These are phyloP conservation scores for Vireo griseus DNA, from an alignment of 2,797 vertebrate species.

Conservation along the genomic window DNA sequence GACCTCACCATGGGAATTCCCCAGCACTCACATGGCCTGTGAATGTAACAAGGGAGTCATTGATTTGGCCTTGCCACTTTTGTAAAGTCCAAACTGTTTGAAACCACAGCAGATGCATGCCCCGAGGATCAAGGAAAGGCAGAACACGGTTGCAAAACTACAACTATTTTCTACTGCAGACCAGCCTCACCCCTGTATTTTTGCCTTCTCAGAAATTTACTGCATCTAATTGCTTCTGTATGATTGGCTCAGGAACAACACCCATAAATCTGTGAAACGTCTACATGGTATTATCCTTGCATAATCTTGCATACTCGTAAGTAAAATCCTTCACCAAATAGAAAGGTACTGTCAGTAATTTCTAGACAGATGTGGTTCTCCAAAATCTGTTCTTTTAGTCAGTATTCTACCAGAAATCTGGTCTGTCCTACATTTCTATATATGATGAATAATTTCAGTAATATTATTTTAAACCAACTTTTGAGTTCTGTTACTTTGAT, in stretches of 20 bases:
- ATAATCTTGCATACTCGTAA: background rate
- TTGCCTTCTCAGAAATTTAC: background rate
- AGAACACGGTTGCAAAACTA: rapidly evolving
- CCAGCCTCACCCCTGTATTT: background rate
- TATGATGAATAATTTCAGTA: background rate
- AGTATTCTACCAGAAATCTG: background rate
- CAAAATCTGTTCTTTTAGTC: background rate
- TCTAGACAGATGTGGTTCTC: background rate
- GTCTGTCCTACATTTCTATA: background rate
- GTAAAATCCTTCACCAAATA: background rate
- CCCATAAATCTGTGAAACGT: background rate
- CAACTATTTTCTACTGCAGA: background rate
- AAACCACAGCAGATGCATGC: background rate
- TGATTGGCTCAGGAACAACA: background rate
- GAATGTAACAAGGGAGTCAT: background rate
- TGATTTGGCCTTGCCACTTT: background rate
- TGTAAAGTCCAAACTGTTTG: background rate
- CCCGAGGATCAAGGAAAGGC: background rate
- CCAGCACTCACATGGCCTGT: background rate
- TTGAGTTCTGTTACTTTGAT: background rate
- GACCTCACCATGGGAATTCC: background rate
- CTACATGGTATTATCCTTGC: background rate
- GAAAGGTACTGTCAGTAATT: background rate
- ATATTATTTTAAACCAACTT: background rate
- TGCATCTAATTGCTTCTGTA: background rate